These are phyloP conservation scores for Thymelicus sylvestris DNA, from an alignment of 2,888 invertebrate genomes.

Conservation along the genomic window DNA sequence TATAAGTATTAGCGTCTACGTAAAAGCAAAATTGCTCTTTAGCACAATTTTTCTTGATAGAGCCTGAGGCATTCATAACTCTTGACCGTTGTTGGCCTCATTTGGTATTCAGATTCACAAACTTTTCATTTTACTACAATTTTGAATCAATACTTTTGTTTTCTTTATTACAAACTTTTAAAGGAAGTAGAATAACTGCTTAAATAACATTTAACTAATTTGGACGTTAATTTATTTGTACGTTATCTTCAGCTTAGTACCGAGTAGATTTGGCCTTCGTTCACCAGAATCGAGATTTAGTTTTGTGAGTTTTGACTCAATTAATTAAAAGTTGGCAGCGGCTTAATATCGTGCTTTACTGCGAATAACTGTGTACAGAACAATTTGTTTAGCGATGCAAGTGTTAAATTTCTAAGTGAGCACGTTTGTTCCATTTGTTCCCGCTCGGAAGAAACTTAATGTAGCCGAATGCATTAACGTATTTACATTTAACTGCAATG, in stretches of 20 bases:
- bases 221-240: too few species aligned
- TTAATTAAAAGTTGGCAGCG: conserved; percentile 52
- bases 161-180: background rate
- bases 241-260: background rate
- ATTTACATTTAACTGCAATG: conserved; percentile 27
- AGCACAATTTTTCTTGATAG: too few species aligned
- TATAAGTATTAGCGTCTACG: too few species aligned
- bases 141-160: background rate
- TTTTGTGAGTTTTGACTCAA: conserved; percentile 49
- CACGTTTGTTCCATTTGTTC: conserved; percentile 33
- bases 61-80: background rate
- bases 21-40: too few species aligned
- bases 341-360: conserved; percentile 43
- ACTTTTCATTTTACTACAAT: background rate
- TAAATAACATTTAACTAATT: too few species aligned
- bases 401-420: conserved; percentile 35
- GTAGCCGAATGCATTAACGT: conserved; percentile 34
- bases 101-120: conserved; percentile 4
- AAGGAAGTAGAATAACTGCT: background rate
- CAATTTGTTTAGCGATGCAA: conserved; percentile 36
- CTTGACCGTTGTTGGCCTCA: background rate
- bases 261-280: conserved; percentile 37
- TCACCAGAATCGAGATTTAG: conserved; percentile 42
- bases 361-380: conserved; percentile 24
- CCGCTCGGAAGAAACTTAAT: conserved; percentile 30